Base-by-base conservation (phyloP, 2,797 vertebrate species). In the Enteromius fasciolatus region DNA sequence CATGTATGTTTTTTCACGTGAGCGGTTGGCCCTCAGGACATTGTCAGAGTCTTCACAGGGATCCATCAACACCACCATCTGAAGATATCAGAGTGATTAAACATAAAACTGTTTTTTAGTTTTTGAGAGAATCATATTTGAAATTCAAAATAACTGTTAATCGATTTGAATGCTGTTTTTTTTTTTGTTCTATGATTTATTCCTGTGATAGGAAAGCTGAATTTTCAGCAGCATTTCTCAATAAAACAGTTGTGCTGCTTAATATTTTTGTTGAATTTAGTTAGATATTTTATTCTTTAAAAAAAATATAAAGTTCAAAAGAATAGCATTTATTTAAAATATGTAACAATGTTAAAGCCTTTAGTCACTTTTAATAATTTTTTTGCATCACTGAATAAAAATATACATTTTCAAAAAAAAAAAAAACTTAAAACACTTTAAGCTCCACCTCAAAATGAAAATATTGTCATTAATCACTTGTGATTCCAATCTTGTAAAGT, bases 21-120 rank as follows among this genome's bases (percentile, higher is more conserved):
- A 97, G 82, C 95, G 95, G 89, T 96, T 95, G 54, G 96, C 96
- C 86, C 95, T 93, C 83, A 96, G 92, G 88, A 97, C 91, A 79
- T 97, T 95, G 0, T 96, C 95, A 0, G 95, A 95, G 75, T 97
- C 97, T 76, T 97, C 96, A 94, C 95, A 91, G 33, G 97, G 97
- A 88, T 98, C 97, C 96, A 94, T 96, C 66, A 98, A 93, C 84
- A 98, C 95, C 92, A 97, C 96, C 93, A 98, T 96, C 97, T 98
- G 74, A 84, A 74, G 77, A 2, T 23, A 23, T 57, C 25, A 63
- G 59, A 57, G n/a, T n/a, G 39, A 31, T 39, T 20, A 67, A 18
- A 36, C 18, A 74, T 74, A 20, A 9, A 23, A 5, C 1, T 18
- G 18, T 50, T 52, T 20, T 20, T 50, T 41, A 11, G 41, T 41